Evolutionary conservation across 2,888 invertebrate genomes (phyloP), one percentile per base, ranked within the genome.

Genomic region (Tiliacea aurago): DNA sequence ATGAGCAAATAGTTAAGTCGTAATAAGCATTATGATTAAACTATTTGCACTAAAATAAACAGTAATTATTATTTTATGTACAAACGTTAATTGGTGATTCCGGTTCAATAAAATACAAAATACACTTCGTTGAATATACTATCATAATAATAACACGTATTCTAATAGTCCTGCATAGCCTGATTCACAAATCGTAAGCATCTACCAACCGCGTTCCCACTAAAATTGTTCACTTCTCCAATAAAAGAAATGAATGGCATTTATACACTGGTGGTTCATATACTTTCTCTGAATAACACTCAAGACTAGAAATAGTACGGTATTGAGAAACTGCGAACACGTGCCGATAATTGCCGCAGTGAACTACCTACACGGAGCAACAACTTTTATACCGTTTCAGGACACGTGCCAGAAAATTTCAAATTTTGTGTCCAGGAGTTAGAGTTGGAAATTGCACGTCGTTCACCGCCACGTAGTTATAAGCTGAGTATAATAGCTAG

Each of bases 281-380:
- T 77, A 87, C 77, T 81, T 80, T 79, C 78, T 62, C 66, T 70
- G 80, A 84, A 78, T 80, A 74, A 80, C 80, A 78, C 76, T 83
- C 75, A 78, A 78, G 78, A 79, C 79, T 84, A 74, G 86, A 87
- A 88, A 89, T 87, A 85, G 88, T 88, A 88, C 90, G 86, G 90
- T 88, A 90, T 89, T 87, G 90, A 88, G 90, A 90, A 90, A 90
- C 86, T 86, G 87, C 80, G 87, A 90, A 90, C 93, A 93, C 90
- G 91, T 92, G 91, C 90, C 90, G 87, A 91, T 93, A 92, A 92
- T 92, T 92, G 90, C 90, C 84, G 76, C 80, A 87, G 87, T 85
- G 87, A 89, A 89, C 89, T 90, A 90, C 90, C 86, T 88, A 87
- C 85, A 84, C 28, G 73, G 73, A 76, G 69, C 76, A 84, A 86